Conservation (phyloP, 1,140 invertebrate genomes). For the Batillaria attramentaria region DNA sequence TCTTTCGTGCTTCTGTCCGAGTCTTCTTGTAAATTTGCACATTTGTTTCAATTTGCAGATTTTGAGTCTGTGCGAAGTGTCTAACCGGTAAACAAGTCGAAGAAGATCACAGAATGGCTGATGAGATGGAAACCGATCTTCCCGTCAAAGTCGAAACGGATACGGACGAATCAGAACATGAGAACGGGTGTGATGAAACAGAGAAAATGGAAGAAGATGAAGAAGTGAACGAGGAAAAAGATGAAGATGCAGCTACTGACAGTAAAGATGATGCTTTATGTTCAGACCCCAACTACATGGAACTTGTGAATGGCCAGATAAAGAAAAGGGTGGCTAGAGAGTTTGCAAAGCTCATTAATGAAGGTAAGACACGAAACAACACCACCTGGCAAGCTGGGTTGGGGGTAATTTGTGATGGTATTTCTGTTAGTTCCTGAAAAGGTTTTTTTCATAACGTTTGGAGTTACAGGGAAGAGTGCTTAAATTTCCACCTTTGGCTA, state of each 20-base stretch:
- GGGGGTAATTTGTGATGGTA: background rate
- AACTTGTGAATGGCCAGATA: background rate
- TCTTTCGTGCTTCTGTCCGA: no score
- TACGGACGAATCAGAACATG: background rate
- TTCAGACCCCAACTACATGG: no score
- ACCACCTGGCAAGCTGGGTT: background rate
- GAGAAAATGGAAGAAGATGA: slow-evolving; percentile 4
- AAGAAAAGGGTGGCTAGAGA: slow-evolving; percentile 11
- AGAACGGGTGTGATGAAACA: no score
- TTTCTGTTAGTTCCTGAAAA: background rate
- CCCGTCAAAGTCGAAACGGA: no score
- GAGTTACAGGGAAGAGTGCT: background rate
- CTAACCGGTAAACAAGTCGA: no score
- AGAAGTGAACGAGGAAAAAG: background rate
- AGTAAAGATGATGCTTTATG: background rate
- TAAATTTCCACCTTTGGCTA: no score
- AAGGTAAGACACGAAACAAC: background rate
- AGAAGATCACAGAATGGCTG: no score
- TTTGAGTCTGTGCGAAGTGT: no score
- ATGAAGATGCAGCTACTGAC: background rate
- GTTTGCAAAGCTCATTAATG: background rate
- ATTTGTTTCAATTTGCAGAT: no score
- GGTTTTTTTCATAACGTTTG: background rate
- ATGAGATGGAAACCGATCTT: no score
- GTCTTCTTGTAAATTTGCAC: no score